These are phyloP conservation scores for Solenodon paradoxus DNA, from an alignment of 2,113 vertebrate genomes.

Conservation along the genomic window DNA sequence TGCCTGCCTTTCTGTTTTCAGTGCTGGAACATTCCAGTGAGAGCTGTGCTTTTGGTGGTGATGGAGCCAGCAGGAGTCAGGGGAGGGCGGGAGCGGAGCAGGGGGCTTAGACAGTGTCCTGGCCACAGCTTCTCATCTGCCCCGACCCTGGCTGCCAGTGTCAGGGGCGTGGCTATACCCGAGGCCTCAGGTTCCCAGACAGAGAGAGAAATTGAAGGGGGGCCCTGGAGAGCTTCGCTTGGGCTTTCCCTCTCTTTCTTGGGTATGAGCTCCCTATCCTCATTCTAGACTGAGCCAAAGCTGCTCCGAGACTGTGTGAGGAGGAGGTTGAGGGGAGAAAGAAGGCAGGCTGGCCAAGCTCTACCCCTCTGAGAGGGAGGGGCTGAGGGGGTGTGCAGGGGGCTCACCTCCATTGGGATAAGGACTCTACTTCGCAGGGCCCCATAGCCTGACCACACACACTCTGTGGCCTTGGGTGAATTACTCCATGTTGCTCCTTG, in stretches of 20 bases:
- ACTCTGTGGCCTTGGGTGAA: not conserved
- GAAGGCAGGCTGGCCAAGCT: not conserved
- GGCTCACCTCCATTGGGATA: fast-evolving
- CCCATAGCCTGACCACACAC: not conserved
- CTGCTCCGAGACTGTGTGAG: not conserved
- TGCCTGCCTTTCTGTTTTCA: not conserved
- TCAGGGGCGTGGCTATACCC: fast-evolving
- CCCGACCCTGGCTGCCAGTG: fast-evolving
- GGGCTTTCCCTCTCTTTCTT: not conserved
- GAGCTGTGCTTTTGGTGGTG: not conserved
- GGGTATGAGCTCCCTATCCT: not conserved
- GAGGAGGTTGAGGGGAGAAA: not conserved
- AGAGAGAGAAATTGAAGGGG: not conserved
- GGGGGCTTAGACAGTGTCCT: not conserved
- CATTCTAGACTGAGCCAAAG: not conserved
- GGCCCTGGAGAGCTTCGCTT: fast-evolving
- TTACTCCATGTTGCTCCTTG: not conserved
- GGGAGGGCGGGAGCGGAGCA: no score
- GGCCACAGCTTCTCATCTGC: not conserved
- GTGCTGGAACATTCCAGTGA: not conserved
- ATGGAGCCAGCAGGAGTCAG: not conserved
- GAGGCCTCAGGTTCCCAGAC: not conserved
- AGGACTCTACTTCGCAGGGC: not conserved
- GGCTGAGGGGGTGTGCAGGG: not conserved
- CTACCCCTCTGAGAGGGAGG: no score